A percentile compares a stretch with the other conserved stretches of the same genome.
Evolutionary conservation across 2,113 vertebrate species (phyloP).

Genomic region (Cyanocitta stelleri): DNA sequence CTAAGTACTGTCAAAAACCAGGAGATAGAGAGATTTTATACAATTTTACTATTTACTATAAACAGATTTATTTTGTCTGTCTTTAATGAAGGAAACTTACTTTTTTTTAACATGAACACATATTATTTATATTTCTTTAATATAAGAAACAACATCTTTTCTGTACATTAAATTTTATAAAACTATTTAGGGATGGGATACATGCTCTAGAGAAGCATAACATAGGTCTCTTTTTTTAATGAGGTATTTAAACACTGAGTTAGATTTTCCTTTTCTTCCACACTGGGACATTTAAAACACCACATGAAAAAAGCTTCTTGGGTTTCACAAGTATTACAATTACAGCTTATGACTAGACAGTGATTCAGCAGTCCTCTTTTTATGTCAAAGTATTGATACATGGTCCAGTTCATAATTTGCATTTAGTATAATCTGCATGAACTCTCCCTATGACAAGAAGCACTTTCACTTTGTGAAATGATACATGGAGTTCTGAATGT

Average conservation of each 20-base stretch:
- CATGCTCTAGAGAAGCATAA: neutral
- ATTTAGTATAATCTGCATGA: neutral
- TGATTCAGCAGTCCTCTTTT: conserved; percentile 14
- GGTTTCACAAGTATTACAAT: neutral
- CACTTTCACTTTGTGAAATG: neutral
- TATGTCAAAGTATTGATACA: neutral
- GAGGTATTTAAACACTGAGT: neutral
- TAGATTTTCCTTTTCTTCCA: neutral
- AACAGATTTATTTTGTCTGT: neutral
- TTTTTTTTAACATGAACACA: fast-evolving
- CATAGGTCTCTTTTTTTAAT: neutral
- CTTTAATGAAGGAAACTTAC: neutral
- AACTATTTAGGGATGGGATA: neutral
- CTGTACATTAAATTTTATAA: neutral
- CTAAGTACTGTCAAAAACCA: neutral
- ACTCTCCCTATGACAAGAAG: neutral
- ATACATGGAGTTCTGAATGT: neutral
- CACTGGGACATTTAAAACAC: neutral
- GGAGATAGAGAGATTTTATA: neutral
- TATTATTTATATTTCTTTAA: neutral
- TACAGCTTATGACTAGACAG: neutral
- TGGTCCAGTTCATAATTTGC: neutral
- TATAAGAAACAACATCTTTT: neutral
- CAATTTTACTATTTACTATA: too few relatives aligned
- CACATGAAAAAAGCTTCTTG: conserved; percentile 21